Base-by-base conservation (phyloP, 2,113 vertebrate species). In the Gallinago paraguaiae region DNA sequence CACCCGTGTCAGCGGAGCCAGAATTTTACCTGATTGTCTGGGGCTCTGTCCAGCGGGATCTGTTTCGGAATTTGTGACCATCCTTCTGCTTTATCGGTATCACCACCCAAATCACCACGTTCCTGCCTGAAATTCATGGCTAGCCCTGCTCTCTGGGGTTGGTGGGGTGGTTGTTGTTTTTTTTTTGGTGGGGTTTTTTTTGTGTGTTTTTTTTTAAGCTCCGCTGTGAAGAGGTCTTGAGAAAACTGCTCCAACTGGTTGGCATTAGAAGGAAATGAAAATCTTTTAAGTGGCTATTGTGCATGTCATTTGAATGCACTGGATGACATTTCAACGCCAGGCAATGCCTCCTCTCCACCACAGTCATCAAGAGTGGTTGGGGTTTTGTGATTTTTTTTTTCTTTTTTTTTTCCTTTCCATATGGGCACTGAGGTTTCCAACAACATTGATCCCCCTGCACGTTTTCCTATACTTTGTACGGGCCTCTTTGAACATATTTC, bases 241-340 rank as follows among this genome's bases (percentile, higher is more conserved):
- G 89, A 87, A 90, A 90, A 94, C 45, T 37, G 65, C 67, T 87
- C 56, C 89, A 91, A 96, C 61, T 94, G 83, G 83, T 72, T 95
- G 95, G 92, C 83, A 94, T 96, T 70, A 96, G 86, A 93, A 86
- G 77, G 80, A 96, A 95, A 92, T 69, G 1, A 91, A 94, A 91
- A 96, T 82, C 86, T 96, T 96, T 96, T 79, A 94, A 95, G 96
- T 95, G 95, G 95, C 88, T 92, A 92, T 93, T 88, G 93, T 89
- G 88, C 80, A 95, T 76, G 70, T 82, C 76, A 93, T 91, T 94
- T 92, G 95, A 86, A 91, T 69, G 78, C 86, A 91, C 41, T 94
- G 85, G 92, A 96, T 93, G 70, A 94, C 88, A 95, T 94, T 92
- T 96, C 93, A 93, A 92, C 96, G 90, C 90, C 46, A 96, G 67